Base-by-base conservation (phyloP, 2,888 invertebrate species). In the Boloria selene region DNA sequence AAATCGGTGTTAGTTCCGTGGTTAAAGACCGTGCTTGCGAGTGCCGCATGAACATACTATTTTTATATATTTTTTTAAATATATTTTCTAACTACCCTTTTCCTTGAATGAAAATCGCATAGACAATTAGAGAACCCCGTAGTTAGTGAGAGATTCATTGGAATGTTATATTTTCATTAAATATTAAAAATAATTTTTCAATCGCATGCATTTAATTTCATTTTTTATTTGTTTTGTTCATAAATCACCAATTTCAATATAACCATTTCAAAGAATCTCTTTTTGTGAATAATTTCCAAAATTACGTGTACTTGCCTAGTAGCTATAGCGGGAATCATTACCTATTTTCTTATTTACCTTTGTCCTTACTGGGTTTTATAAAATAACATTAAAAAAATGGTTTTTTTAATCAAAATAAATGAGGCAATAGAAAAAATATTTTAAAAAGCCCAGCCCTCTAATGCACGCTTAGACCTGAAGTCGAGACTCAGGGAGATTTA, bases 221-320 rank as follows among this genome's bases (percentile, higher is more conserved):
- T 59, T 62, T 56, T 60, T 66, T 44, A 16, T 58, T 47, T 70
- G 65, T 55, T 65, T 55, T 38, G 3, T 50, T 61, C 60, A 66
- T 65, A 44, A 45, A 54, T 66, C 54, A 61, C 68, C 67, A 52
- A 38, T 38, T 68, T 50, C 22, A 55, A 45, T 45, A 62, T 38
- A n/a, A 18, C 74, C 80, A 84, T 88, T 90, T 85, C 91, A 88
- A 90, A 78, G 90, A 88, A 88, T 90, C 90, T 90, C 90, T 78
- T 74, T 77, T 76, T 67, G 65, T 68, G 70, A 78, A 78, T 77
- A 79, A 80, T 75, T 80, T 73, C 61, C 78, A 74, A 77, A 76
- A 67, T 64, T 77, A 77, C n/a, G 81, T 89, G 87, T 89, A 92
- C 92, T 92, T 92, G 91, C 92, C 86, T 87, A 90, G 91, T 91